Percentiles rank a stretch among this genome's conserved stretches.
Conservation (phyloP, 2,888 invertebrate genomes). For the Pseudoips prasinana region DNA sequence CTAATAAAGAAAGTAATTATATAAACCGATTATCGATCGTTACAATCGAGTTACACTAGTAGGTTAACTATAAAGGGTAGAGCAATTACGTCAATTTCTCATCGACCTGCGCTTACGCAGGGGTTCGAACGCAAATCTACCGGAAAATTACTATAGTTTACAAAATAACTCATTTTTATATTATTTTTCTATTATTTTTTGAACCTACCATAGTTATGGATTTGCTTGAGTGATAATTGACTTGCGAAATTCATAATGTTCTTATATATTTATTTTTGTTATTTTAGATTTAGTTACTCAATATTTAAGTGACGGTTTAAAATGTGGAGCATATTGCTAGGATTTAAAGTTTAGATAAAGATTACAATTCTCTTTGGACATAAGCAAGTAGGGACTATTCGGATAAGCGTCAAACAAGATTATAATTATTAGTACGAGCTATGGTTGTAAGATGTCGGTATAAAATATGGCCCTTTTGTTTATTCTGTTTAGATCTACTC, state of each 20-base stretch:
- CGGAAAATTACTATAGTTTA: conserved; percentile 78
- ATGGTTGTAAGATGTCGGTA: too few relatives aligned
- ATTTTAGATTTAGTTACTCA: neutral
- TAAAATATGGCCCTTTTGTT: too few relatives aligned
- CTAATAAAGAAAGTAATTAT: too few relatives aligned
- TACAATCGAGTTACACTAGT: conserved; percentile 8
- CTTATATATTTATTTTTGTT: conserved; percentile 1
- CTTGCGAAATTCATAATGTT: conserved; percentile 35
- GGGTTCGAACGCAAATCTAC: conserved; percentile 55
- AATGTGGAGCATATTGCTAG: too few relatives aligned
- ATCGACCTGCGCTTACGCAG: conserved; percentile 53
- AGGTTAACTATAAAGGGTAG: conserved; percentile 33
- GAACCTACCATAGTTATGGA: conserved; percentile 1
- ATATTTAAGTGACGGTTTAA: neutral
- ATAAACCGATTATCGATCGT: too few relatives aligned
- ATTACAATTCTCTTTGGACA: too few relatives aligned
- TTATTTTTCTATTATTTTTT: conserved; percentile 13
- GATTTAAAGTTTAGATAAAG: too few relatives aligned
- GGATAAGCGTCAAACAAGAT: too few relatives aligned
- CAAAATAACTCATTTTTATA: conserved; percentile 62
- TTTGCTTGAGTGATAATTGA: conserved; percentile 36
- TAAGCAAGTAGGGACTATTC: too few relatives aligned
- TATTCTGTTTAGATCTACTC: too few relatives aligned
- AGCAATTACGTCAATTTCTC: conserved; percentile 39
- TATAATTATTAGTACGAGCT: too few relatives aligned